A percentile compares a stretch with the other conserved stretches of the same genome.
phyloP scores from a whole-genome alignment of 2,113 vertebrate genomes.

The Struthio camelus region DNA sequence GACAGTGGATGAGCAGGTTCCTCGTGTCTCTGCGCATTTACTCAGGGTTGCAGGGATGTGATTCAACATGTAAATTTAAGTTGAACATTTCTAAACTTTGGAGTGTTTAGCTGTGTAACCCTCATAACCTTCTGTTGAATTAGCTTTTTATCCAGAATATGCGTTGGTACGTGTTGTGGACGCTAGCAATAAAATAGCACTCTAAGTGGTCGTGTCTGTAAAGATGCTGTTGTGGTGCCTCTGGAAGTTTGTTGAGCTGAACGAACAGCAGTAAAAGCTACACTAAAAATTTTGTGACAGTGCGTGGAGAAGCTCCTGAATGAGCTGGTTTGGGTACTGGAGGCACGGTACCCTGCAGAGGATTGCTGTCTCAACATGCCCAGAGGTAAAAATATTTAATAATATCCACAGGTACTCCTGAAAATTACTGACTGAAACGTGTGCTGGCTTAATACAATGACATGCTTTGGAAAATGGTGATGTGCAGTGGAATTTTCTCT shows the following conservation, averaged over 20 bases:
- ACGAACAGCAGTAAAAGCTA: not conserved
- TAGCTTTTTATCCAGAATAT: not conserved
- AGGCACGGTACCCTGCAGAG: not conserved
- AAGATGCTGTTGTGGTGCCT: not conserved
- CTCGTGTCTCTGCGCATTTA: not conserved
- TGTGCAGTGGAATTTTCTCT: not conserved
- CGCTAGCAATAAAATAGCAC: not conserved
- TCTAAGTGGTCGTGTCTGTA: not conserved
- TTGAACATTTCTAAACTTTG: not conserved
- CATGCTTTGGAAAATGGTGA: not conserved
- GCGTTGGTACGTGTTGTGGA: not conserved
- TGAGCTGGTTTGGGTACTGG: not conserved
- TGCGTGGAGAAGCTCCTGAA: not conserved
- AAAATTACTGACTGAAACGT: not conserved
- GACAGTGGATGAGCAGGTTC: fast-evolving
- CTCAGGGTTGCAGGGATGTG: not conserved
- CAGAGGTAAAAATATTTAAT: not conserved
- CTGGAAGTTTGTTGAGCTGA: not conserved
- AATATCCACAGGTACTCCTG: not conserved
- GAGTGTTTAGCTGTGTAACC: not conserved
- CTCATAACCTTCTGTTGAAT: not conserved
- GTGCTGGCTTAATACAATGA: not conserved
- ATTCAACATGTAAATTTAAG: not conserved
- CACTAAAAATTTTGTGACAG: not conserved
- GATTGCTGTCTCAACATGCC: not conserved